Base-by-base conservation (phyloP, 2,797 vertebrate species). In the Gymnothorax reevesii region DNA sequence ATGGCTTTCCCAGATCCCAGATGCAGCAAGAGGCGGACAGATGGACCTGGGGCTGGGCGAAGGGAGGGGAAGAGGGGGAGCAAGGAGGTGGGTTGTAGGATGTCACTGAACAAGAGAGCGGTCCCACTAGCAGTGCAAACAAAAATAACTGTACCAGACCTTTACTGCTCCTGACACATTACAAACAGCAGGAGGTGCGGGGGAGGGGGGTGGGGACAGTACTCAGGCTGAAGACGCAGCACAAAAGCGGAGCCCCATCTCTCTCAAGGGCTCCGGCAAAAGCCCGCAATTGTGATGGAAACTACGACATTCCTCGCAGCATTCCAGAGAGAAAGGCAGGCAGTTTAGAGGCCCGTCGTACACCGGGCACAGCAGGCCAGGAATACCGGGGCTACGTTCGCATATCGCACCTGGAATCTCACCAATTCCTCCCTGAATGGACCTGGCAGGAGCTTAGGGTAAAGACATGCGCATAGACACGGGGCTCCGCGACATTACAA, bases 221-320 rank as follows among this genome's bases (percentile, higher is more conserved):
- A 10, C 25, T 22, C 3, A 27, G 42, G 42, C 42, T 77, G 15
- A 33, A 33, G 71, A 6, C 1, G n/a, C 7, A 73, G 69, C 69
- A 42, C 73, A 60, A 86, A 64, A 62, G 64, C 85, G 57, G 69
- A 25, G 60, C 79, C 66, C 82, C 33, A 42, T 42, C 33, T 42
- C 82, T 80, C 85, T 86, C 57, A 52, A 86, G 60, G 57, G 85
- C 75, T 62, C n/a, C 27, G 60, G 59, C 79, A 64, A 86, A 82
- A 71, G 57, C 13, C 64, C 42, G 79, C 80, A 69, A 42, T 92
- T 92, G 87, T 89, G 42, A 91, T 90, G 90, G 88, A 91, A 89
- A 90, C 88, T 57, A 71, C 79, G 27, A 73, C 22, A 4, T 25
- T 2, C 82, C 62, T 73, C 64, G 75, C 55, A 77, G 57, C 54